Conservation (phyloP, 2,888 invertebrate genomes). For the Pyrochroa serraticornis region DNA sequence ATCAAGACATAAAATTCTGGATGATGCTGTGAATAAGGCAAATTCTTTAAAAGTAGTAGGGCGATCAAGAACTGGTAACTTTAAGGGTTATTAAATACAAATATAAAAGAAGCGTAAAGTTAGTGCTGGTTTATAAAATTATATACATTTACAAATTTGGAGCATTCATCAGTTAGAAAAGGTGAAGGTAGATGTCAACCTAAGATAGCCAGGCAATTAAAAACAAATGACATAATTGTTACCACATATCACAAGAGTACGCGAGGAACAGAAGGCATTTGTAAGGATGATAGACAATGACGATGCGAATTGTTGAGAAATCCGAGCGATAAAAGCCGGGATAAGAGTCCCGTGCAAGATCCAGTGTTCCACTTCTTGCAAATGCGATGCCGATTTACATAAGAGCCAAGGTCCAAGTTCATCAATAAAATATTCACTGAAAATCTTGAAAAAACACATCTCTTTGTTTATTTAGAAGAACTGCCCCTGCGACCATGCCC, state of each 20-base stretch:
- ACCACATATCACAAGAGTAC: not conserved
- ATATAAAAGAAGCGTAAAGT: no score
- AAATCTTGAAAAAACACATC: conserved; percentile 9
- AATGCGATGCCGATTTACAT: conserved; percentile 26
- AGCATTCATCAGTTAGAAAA: no score
- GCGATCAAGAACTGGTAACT: no score
- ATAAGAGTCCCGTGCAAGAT: conserved; percentile 1
- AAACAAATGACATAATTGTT: not conserved
- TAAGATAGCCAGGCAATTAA: not conserved
- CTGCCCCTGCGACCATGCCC: not conserved
- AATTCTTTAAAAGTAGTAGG: no score
- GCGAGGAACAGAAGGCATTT: not conserved
- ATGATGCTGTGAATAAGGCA: no score
- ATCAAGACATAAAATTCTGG: no score
- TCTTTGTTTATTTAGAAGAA: conserved; percentile 2
- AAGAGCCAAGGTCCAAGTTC: conserved; percentile 34
- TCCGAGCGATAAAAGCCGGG: not conserved
- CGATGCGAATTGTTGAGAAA: not conserved
- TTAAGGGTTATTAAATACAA: no score
- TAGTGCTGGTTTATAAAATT: no score
- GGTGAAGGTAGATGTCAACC: not conserved
- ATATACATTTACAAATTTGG: no score
- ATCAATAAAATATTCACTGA: conserved; percentile 24
- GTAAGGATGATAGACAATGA: conserved; percentile 11
- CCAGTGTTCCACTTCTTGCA: conserved; percentile 28